A percentile compares a stretch with the other conserved stretches of the same genome.
These are phyloP conservation scores for Volucella zonaria DNA, from an alignment of 2,888 invertebrate genomes.

Conservation along the genomic window DNA sequence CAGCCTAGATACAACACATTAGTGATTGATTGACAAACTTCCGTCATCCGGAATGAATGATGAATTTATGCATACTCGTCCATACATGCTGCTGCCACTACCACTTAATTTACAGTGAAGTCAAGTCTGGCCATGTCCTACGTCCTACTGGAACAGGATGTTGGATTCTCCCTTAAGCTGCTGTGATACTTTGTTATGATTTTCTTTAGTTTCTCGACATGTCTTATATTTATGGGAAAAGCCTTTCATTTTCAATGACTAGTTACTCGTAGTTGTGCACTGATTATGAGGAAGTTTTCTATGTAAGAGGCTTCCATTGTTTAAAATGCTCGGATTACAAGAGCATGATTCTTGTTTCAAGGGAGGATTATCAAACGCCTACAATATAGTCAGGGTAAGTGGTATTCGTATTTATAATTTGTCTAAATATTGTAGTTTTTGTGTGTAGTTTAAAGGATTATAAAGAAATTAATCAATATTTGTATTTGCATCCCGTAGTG, in stretches of 20 bases:
- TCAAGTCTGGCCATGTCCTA: slow-evolving; percentile 4
- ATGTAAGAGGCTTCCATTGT: too few relatives aligned
- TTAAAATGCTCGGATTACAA: too few relatives aligned
- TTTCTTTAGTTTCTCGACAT: slow-evolving; percentile 35
- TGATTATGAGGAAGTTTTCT: too few relatives aligned
- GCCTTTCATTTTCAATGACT: slow-evolving; percentile 20
- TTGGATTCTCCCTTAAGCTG: slow-evolving; percentile 49
- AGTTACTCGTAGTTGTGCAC: slow-evolving; percentile 10
- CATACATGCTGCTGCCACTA: not conserved
- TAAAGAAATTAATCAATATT: too few relatives aligned
- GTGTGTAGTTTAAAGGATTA: too few relatives aligned
- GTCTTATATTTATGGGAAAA: slow-evolving; percentile 37
- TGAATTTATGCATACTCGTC: slow-evolving; percentile 11
- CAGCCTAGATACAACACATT: slow-evolving; percentile 38
- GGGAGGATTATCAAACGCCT: too few relatives aligned
- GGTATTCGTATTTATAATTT: too few relatives aligned
- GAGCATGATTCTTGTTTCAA: too few relatives aligned
- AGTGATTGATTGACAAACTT: slow-evolving; percentile 45
- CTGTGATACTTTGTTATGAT: slow-evolving; percentile 22
- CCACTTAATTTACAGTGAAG: slow-evolving; percentile 2
- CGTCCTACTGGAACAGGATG: slow-evolving; percentile 39
- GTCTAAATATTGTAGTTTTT: too few relatives aligned
- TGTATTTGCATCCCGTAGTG: too few relatives aligned
- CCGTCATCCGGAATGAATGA: slow-evolving; percentile 6
- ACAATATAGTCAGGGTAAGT: too few relatives aligned